Evolutionary conservation across 1,140 invertebrate genomes (phyloP), one percentile per base, ranked within the genome.

Genomic region (Acyrthosiphon pisum): DNA sequence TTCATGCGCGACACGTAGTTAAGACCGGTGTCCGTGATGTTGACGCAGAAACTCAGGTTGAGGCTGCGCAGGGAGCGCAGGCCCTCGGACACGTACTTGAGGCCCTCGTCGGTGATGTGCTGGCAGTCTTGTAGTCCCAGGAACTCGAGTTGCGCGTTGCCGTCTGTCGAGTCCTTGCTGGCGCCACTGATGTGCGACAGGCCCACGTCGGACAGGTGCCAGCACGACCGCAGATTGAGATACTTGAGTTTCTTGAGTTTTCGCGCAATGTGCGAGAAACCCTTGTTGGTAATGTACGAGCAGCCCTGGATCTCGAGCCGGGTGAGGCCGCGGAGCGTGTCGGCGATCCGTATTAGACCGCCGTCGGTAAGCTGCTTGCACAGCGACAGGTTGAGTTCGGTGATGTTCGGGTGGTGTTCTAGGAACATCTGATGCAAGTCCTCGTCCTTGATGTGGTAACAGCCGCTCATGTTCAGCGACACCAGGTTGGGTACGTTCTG

Each of bases 361-460:
- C 96, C 96, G 95, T 99, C 98, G 1, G 98, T 98, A 37, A 99
- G 97, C 95, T 99, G 98, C 95, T 99, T 99, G 95, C 99, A 99
- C 87, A 99, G 96, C 9, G 98, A 98, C 23, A 99, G 96, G 95
- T 99, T 98, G 60, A 99, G 96, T 93, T 97, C 96, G 87, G 97
- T 97, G 6, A 99, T 95, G 30, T 96, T 96, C 48, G 97, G 96
- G 92, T 97, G 95, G 93, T 98, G 97, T 23, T 96, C 96, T 56
- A 96, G 96, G 94, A 99, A 97, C 1, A 98, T 98, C 94, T 97
- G 97, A 18, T 96, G 97, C 68, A 99, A 95, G n/a, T 97, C 97
- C 94, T 97, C 97, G 94, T 97, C 97, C 44, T 98, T 98, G 44
- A 99, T 97, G 95, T 98, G 99, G 95, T 98, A 99, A 95, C 98